Evolutionary conservation across 2,113 vertebrate species (phyloP), one percentile per base, ranked within the genome.

Genomic region (Litocranius walleri): DNA sequence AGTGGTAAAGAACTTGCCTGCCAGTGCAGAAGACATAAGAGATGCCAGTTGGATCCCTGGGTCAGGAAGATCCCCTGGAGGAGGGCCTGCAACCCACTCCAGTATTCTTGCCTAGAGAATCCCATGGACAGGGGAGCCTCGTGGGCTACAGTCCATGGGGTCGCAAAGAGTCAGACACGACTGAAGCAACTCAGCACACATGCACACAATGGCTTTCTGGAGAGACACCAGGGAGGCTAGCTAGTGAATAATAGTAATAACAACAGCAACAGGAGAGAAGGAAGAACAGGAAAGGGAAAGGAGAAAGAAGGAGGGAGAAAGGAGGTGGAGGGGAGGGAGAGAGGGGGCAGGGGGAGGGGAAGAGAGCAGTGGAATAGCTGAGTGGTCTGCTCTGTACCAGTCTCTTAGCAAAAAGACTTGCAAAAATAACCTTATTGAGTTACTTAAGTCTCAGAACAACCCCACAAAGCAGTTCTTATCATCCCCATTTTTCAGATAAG

Each of bases 301-400:
- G 16, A 36, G 16, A 7, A 59, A 23, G 15, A 59, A 23, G 15
- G 25, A 33, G 36, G 33, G 52, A n/a, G 71, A 10, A 61, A 36
- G 1, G 14, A 7, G 30, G 30, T 0, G 30, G 48, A 48, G 7
- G 12, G 48, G 4, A 36, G 17, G 6, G 16, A 14, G 19, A 23
- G 23, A 9, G 17, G 1, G 14, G 4, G 19, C 1, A 33, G 11
- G 5, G 23, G 15, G 19, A 29, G 23, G 45, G 21, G 1, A 21
- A 10, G 57, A 52, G 4, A 36, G 15, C n/a, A 8, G 10, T 23
- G 62, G 23, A 12, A 3, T 1, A 33, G 48, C 36, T 19, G 21
- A 23, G 33, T 15, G 3, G 43, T 25, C 78, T 36, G 45, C 43
- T 19, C 8, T 2, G 27, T 23, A 10, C 54, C 43, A 36, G 43